Base-by-base conservation (phyloP, 2,113 vertebrate species). In the Phyllostomus hastatus region DNA sequence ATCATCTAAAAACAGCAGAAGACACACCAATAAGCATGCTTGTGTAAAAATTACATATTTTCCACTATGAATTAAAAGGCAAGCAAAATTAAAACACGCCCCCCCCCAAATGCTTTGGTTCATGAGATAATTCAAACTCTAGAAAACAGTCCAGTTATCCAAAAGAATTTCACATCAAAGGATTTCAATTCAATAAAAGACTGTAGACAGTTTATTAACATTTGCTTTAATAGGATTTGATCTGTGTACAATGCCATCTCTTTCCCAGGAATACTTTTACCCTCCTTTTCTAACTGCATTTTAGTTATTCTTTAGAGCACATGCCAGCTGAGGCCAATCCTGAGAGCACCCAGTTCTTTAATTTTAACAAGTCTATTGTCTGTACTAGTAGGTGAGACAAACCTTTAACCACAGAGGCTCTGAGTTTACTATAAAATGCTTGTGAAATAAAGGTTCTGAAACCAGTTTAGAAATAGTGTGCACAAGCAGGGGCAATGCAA, bases 1-100 rank as follows among this genome's bases (percentile, higher is more conserved):
- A 33, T 6, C 33, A 33, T 83, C 97, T 97, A 87, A 86, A 50
- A 93, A 91, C 8, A 94, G 94, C 1, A 95, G 38, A 97, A 97
- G 24, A 28, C 1, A 95, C 31, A 89, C 38, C 2, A 33, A 75
- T 16, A 89, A 66, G 72, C 76, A 59, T 57, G 80, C 24, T 92
- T 82, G 10, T 41, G 7, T 95, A 70, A 97, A 91, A 66, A 52
- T 61, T 82, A 16, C 17, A 92, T 88, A 88, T 92, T 48, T 92
- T 81, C 73, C 41, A 73, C 73, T 57, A 64, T 28, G 1, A 17
- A 82, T 70, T 94, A 86, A 96, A 69, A 90, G 57, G 41, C 7
- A 88, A 75, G n/a, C 76, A 69, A 81, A 92, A 90, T 38, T 86
- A 50, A 96, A 95, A 95, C 52, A 54, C 52, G 69, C 9, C 69